These are phyloP conservation scores for Xanthostigma xanthostigma DNA, from an alignment of 2,888 invertebrate genomes.

Conservation along the genomic window DNA sequence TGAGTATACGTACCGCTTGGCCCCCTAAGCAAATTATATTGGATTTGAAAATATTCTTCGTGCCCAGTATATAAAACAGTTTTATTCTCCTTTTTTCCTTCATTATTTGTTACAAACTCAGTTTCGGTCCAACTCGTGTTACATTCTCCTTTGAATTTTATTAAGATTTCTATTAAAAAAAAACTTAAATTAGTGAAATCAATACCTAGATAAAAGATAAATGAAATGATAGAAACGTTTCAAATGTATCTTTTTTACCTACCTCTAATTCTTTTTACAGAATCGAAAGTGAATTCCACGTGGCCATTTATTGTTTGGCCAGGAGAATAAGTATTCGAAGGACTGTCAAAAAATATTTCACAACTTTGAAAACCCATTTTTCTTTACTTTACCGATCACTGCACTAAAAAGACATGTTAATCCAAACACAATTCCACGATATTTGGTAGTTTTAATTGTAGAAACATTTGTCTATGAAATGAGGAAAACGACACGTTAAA, in stretches of 20 bases:
- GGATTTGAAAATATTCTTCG: slow-evolving; percentile 65
- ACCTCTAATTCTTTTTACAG: slow-evolving; percentile 54
- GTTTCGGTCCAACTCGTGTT: slow-evolving; percentile 57
- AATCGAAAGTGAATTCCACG: slow-evolving; percentile 30
- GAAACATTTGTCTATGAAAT: too few relatives aligned
- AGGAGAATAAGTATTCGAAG: slow-evolving; percentile 41
- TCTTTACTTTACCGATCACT: too few relatives aligned
- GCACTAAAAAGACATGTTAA: too few relatives aligned
- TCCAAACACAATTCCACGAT: too few relatives aligned
- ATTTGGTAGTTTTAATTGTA: too few relatives aligned
- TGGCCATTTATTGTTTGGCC: slow-evolving; percentile 39
- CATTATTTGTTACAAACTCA: slow-evolving; percentile 39
- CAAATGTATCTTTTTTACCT: slow-evolving; percentile 17
- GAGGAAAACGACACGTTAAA: too few relatives aligned
- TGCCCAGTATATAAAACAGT: slow-evolving; percentile 47
- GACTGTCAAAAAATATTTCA: slow-evolving; percentile 58
- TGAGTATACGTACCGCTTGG: slow-evolving; percentile 33
- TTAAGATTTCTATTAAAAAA: slow-evolving; percentile 43
- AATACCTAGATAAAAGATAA: too few relatives aligned
- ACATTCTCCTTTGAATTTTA: slow-evolving; percentile 58
- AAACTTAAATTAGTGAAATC: neutral
- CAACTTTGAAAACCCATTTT: slow-evolving; percentile 61
- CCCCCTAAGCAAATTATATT: slow-evolving; percentile 59
- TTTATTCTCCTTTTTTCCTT: slow-evolving; percentile 47
- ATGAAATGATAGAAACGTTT: too few relatives aligned